These are phyloP conservation scores for Aradophagus sp. DNA, from an alignment of 1,140 invertebrate genomes.

Conservation along the genomic window DNA sequence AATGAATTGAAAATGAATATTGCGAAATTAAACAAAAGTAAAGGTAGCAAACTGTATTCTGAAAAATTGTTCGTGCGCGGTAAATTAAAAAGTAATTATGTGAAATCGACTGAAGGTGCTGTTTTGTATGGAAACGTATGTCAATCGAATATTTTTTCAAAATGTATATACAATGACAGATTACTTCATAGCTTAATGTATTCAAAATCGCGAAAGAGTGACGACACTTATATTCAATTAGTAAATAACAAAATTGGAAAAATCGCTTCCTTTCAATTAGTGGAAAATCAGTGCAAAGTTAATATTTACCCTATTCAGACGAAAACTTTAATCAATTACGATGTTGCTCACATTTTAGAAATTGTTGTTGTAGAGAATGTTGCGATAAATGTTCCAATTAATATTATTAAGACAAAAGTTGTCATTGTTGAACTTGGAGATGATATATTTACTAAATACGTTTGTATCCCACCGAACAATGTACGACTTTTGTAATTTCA, in stretches of 20 bases:
- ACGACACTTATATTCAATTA: neutral
- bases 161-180: neutral
- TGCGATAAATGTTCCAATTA: too few species aligned
- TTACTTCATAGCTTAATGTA: neutral
- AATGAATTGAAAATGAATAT: slow-evolving; percentile 11
- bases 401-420: too few species aligned
- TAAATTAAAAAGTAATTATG: slow-evolving; percentile 14
- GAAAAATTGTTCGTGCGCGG: slow-evolving; percentile 14
- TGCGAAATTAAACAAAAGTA: slow-evolving; percentile 1
- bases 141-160: neutral
- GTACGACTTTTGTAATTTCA: too few species aligned
- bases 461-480: too few species aligned
- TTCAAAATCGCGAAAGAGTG: neutral
- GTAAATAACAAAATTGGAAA: neutral
- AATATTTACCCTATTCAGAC: too few species aligned
- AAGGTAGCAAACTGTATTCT: slow-evolving; percentile 4
- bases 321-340: too few species aligned
- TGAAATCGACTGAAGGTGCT: slow-evolving; percentile 2
- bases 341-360: too few species aligned
- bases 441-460: too few species aligned
- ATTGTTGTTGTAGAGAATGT: too few species aligned
- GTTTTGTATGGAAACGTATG: slow-evolving; percentile 3
- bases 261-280: neutral
- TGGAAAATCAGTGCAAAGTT: too few species aligned
- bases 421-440: too few species aligned